Evolutionary conservation across 2,797 vertebrate genomes (phyloP), one percentile per base, ranked within the genome.

Genomic region (Cossypha polioptera): DNA sequence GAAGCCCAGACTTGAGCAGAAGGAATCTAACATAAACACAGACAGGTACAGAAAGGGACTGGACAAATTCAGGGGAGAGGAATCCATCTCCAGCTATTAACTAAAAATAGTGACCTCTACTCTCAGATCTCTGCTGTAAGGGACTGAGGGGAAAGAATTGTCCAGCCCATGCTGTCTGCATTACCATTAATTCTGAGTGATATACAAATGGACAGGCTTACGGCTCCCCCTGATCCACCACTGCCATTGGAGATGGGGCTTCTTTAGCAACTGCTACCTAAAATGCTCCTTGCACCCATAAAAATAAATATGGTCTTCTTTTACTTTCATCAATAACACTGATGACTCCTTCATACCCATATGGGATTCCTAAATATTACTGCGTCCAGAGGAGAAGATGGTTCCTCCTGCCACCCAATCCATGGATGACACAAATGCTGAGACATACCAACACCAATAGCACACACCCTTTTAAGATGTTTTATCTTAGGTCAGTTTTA

Each of bases 81-180:
- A 65, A 80, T 74, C 38, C 26, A 81, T 33, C 40, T 48, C 33
- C 28, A 83, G 29, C 45, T 72, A 47, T 65, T 62, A 82, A 89
- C 40, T 14, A 88, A 63, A 48, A 81, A 28, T 76, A 40, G 11
- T 53, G 36, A 72, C 33, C n/a, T 74, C 31, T 94, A 33, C 31
- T 53, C 67, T 79, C 50, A 94, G 36, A 79, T 19, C 10, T 82
- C 57, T 86, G 36, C 42, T 63, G 36, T 58, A 80, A 77, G 13
- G 8, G 7, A 72, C 50, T 81, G 54, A 81, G 72, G 16, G 28
- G 35, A 75, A 81, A 63, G 66, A 65, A 35, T 13, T 18, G 29
- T 33, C 59, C 68, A 68, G 42, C 12, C 43, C 55, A 13, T 50
- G 68, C 33, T 78, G 8, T 33, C 53, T 75, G 42, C 17, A 29